Conservation (phyloP, 1,140 invertebrate species). For the Teleopsis dalmanni region DNA sequence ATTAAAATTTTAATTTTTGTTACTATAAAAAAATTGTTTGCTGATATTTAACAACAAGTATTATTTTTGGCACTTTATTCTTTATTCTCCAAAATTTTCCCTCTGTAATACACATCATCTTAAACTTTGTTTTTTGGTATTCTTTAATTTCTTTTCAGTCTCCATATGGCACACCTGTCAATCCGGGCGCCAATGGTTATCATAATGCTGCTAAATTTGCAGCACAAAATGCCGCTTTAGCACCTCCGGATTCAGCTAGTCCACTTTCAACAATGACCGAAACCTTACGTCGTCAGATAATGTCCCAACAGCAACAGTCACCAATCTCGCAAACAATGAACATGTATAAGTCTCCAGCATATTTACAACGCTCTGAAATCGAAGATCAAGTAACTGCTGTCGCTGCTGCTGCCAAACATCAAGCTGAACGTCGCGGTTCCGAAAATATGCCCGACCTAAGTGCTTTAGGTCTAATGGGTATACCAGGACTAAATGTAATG, state of each 20-base stretch:
- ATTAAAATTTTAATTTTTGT: background rate
- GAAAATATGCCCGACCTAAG: constrained; percentile 36
- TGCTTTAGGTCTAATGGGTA: constrained; percentile 34
- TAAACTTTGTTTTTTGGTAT: background rate
- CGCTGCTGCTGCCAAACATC: constrained; percentile 30
- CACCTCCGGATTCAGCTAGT: constrained; percentile 28
- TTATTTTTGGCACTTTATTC: background rate
- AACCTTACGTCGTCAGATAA: constrained; percentile 33
- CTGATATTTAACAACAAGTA: background rate
- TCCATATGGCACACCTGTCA: constrained; percentile 20
- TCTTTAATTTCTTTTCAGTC: constrained; percentile 11
- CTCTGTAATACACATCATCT: background rate
- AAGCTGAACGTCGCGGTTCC: constrained; percentile 18
- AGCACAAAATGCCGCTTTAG: constrained; percentile 23
- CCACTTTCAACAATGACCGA: constrained; percentile 38
- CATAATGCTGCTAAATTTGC: constrained; percentile 27
- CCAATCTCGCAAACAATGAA: constrained; percentile 36
- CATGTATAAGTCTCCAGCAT: constrained; percentile 40
- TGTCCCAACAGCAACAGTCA: constrained; percentile 37
- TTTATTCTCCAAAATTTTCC: background rate
- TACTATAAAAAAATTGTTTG: background rate
- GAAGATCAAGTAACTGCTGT: constrained; percentile 37
- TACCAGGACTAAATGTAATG: constrained; percentile 38
- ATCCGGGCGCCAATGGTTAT: constrained; percentile 30
- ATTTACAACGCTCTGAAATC: constrained; percentile 38